Evolutionary conservation across 2,888 invertebrate genomes (phyloP), one percentile per base, ranked within the genome.

Genomic region (Lamellibrachia columna): DNA sequence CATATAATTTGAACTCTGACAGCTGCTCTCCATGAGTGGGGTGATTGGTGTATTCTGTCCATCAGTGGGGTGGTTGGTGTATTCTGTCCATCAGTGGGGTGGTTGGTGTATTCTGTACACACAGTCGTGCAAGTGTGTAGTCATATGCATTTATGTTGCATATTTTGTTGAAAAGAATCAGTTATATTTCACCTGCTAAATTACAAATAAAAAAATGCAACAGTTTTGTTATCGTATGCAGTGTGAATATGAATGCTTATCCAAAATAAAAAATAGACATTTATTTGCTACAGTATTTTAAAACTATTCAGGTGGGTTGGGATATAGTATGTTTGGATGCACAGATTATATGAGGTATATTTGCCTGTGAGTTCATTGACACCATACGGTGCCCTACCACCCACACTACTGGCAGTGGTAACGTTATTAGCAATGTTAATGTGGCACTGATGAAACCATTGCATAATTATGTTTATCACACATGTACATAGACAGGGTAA

Each of bases 401-500:
- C 75, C 75, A 75, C 75, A 75, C 75, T 15, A 75, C 75, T 1
- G 22, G 15, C 22, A 22, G 75, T n/a, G n/a, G 75, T 75, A 75
- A 22, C 15, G 22, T 75, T 75, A 75, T 75, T 75, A 75, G 75
- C 22, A 22, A 75, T 75, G n/a, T 75, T 75, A 75, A 15, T 22
- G 22, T 75, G 75, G 75, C 75, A 75, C n/a, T 75, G n/a, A 75
- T 75, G 75, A 75, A 75, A 75, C 75, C 22, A 75, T 75, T 75
- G 75, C 75, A 75, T 75, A 15, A 75, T 75, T 75, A 22, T 75
- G 75, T 75, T 75, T 75, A 75, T 75, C 75, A 75, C 75, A 75
- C 9, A n/a, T 75, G 75, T 75, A 75, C 75, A 75, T n/a, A 22
- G n/a, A 22, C 75, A 75, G 75, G 22, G 75, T n/a, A 75, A n/a